These are phyloP conservation scores for Drosophila varians DNA, from an alignment of 1,140 invertebrate genomes.

Conservation along the genomic window DNA sequence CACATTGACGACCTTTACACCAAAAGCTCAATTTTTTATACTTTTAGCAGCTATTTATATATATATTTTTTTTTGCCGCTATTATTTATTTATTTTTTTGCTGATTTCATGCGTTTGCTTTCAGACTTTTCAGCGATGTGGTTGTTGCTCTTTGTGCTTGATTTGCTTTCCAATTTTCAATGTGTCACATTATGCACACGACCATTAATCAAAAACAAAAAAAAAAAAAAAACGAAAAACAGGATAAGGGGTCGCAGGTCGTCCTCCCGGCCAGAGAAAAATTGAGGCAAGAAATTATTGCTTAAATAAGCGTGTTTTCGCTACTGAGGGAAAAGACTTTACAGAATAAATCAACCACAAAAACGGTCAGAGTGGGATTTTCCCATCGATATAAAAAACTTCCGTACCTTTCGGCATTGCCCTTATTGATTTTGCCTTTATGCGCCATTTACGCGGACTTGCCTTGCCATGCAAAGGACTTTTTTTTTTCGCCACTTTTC, in stretches of 20 bases:
- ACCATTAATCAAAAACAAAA: slow-evolving; percentile 79
- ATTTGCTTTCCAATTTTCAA: slow-evolving; percentile 82
- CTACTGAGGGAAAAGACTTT: slow-evolving; percentile 23
- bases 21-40: slow-evolving; percentile 73
- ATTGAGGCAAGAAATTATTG: slow-evolving; percentile 74
- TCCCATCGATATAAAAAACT: slow-evolving; percentile 13
- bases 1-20: slow-evolving; percentile 76
- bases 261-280: slow-evolving; percentile 13
- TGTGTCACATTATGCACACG: slow-evolving; percentile 79
- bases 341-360: slow-evolving; percentile 73
- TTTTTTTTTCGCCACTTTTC: slow-evolving; percentile 1
- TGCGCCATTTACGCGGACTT: slow-evolving; percentile 67
- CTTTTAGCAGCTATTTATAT: slow-evolving; percentile 75
- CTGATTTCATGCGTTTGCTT: slow-evolving; percentile 74
- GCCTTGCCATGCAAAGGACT: no score
- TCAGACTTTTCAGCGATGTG: slow-evolving; percentile 48
- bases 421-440: slow-evolving; percentile 74
- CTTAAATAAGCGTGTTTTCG: slow-evolving; percentile 76
- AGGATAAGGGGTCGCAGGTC: not conserved
- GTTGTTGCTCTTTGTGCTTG: slow-evolving; percentile 71
- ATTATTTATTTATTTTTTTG: slow-evolving; percentile 52
- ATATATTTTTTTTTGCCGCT: slow-evolving; percentile 11
- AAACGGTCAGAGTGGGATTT: slow-evolving; percentile 66
- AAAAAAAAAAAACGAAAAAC: slow-evolving; percentile 4
- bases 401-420: slow-evolving; percentile 10